Base-by-base conservation (phyloP, 2,888 invertebrate species). In the Hylaea fasciaria region DNA sequence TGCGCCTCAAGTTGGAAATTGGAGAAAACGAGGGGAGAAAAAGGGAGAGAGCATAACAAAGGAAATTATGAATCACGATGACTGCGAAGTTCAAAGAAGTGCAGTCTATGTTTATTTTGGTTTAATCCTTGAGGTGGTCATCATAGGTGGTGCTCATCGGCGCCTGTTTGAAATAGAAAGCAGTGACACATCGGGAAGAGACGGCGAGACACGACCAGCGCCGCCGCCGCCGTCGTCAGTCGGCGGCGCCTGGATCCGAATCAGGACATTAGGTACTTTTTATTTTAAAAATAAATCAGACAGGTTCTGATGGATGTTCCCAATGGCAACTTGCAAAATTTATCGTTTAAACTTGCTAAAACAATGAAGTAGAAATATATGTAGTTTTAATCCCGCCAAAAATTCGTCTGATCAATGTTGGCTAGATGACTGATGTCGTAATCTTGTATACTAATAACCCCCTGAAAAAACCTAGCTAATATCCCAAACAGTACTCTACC, bases 141-240 rank as follows among this genome's bases (percentile, higher is more conserved):
- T 77, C 77, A 74, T 73, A 75, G 80, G 74, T 75, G 70, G 72
- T 73, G 76, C 74, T 78, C 77, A 78, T 70, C 70, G 85, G 86
- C 87, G 86, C 85, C 86, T 75, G 68, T 77, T 84, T 69, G 78
- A 87, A 87, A 89, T 89, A 90, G 89, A 88, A 86, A 84, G 82
- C 71, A 69, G 81, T 89, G 87, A 89, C 89, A 87, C 87, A 88
- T 80, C 69, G 69, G 66, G 72, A 74, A 71, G 75, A 76, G 64
- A 74, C 76, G 82, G 77, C 77, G 81, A 72, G 81, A 80, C 74
- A 73, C 72, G 64, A 68, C 68, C 68, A 70, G 66, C 28, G 66
- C 67, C 69, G 79, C 75, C 69, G 79, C 74, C 77, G 71, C 71
- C 78, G 71, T 62, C 66, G 51, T 54, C 71, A 62, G n/a, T n/a